phyloP scores from a whole-genome alignment of 2,113 vertebrate genomes.

The Petaurus breviceps region DNA sequence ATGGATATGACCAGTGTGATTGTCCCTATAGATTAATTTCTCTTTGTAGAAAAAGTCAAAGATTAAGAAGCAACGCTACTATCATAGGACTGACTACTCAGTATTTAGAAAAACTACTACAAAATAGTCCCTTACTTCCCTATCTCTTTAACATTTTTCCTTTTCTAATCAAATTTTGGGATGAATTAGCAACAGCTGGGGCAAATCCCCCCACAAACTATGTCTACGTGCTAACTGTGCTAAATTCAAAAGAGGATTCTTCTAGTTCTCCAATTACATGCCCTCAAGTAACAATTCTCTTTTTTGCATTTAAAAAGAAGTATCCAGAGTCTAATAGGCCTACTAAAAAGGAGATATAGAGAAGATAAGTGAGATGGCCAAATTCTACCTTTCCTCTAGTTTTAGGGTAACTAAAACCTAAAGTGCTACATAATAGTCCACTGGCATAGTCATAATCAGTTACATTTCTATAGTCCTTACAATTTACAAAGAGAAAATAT shows the following conservation, averaged over 20 bases:
- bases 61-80: conserved; percentile 7
- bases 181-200: conserved; percentile 72
- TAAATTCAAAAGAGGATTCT: conserved; percentile 56
- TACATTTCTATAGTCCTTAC: neutral
- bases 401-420: conserved; percentile 17
- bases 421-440: neutral
- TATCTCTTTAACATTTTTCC: conserved; percentile 14
- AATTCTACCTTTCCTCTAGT: neutral
- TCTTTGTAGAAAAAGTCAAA: conserved; percentile 50
- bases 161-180: conserved; percentile 72
- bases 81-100: conserved; percentile 14
- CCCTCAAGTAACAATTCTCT: conserved; percentile 54
- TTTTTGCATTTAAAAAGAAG: conserved; percentile 45
- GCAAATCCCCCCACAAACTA: conserved; percentile 66
- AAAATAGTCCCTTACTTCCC: conserved; percentile 30
- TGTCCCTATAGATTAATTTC: conserved; percentile 33
- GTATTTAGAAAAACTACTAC: conserved; percentile 30
- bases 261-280: conserved; percentile 64
- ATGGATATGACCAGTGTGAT: conserved; percentile 40
- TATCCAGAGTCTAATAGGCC: neutral
- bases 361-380: neutral
- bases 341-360: neutral
- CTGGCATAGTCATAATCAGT: neutral
- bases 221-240: conserved; percentile 35
- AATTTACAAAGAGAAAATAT: neutral